Conservation (phyloP, 2,797 vertebrate species). For the Hemibagrus guttatus region DNA sequence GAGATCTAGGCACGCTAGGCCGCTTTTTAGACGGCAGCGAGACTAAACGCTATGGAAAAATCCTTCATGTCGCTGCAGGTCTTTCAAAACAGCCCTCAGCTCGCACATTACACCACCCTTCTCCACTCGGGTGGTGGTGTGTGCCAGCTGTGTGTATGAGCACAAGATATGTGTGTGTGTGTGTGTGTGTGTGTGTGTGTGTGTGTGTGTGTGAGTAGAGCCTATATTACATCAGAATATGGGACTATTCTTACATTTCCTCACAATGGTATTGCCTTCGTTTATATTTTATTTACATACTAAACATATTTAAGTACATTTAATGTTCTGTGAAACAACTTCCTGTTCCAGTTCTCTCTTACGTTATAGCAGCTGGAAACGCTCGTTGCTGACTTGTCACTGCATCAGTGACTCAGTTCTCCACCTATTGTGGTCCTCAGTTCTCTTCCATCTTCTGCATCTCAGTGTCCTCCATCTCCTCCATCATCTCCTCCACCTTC, state of each 20-base stretch:
- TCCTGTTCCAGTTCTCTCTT: too few species aligned
- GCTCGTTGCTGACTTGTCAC: too few species aligned
- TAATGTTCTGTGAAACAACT: too few species aligned
- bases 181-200: constrained; percentile 18
- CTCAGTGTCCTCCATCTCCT: too few species aligned
- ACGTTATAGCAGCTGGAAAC: too few species aligned
- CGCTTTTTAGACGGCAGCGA: constrained; percentile 57
- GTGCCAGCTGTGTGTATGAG: constrained; percentile 6
- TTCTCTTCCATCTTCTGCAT: too few species aligned
- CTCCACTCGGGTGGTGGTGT: constrained; percentile 4
- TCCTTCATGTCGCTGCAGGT: constrained; percentile 61
- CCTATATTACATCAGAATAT: neutral
- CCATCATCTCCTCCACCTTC: too few species aligned
- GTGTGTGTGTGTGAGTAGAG: neutral
- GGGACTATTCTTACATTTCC: neutral
- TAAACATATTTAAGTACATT: too few species aligned
- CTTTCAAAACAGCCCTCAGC: constrained; percentile 55
- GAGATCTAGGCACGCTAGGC: constrained; percentile 65
- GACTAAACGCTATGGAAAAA: constrained; percentile 58
- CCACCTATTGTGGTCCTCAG: too few species aligned
- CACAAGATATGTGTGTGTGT: constrained; percentile 8
- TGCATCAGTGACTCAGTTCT: too few species aligned
- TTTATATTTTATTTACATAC: too few species aligned
- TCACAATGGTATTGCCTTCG: neutral
- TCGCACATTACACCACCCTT: constrained; percentile 30